A percentile compares a stretch with the other conserved stretches of the same genome.
Conservation (phyloP, 2,888 invertebrate species). For the Lapara coniferarum region DNA sequence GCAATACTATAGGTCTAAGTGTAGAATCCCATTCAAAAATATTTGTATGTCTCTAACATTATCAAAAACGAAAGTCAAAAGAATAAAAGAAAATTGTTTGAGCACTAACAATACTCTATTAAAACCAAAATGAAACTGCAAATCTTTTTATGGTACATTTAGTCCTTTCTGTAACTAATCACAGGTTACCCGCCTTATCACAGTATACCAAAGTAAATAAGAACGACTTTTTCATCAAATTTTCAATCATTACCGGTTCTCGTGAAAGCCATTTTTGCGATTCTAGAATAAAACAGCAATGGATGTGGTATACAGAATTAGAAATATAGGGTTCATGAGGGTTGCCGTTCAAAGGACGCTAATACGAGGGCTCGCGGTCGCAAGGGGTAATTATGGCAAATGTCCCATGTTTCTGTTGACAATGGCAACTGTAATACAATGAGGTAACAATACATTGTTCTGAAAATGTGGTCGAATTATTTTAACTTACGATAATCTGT, state of each 20-base stretch:
- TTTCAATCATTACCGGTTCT: slow-evolving; percentile 44
- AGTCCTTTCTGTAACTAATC: slow-evolving; percentile 77
- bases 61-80: not conserved
- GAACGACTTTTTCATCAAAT: slow-evolving; percentile 14
- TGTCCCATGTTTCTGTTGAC: slow-evolving; percentile 70
- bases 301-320: slow-evolving; percentile 35
- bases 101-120: slow-evolving; percentile 50
- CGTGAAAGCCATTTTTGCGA: not conserved
- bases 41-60: not conserved
- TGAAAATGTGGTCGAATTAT: slow-evolving; percentile 40
- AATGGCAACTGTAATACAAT: slow-evolving; percentile 48
- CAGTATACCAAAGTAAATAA: slow-evolving; percentile 6
- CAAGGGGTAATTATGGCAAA: slow-evolving; percentile 77
- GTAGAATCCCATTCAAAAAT: too few species aligned
- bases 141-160: slow-evolving; percentile 68
- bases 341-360: slow-evolving; percentile 60
- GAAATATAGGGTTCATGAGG: slow-evolving; percentile 39
- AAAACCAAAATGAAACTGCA: slow-evolving; percentile 45
- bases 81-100: slow-evolving; percentile 33
- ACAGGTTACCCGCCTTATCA: slow-evolving; percentile 72
- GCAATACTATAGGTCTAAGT: too few species aligned
- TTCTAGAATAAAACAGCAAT: slow-evolving; percentile 39
- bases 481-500: slow-evolving; percentile 40
- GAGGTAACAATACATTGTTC: slow-evolving; percentile 38
- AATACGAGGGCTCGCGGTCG: slow-evolving; percentile 71